Evolutionary conservation across 2,888 invertebrate species (phyloP).

Genomic region (Melipona bicolor): DNA sequence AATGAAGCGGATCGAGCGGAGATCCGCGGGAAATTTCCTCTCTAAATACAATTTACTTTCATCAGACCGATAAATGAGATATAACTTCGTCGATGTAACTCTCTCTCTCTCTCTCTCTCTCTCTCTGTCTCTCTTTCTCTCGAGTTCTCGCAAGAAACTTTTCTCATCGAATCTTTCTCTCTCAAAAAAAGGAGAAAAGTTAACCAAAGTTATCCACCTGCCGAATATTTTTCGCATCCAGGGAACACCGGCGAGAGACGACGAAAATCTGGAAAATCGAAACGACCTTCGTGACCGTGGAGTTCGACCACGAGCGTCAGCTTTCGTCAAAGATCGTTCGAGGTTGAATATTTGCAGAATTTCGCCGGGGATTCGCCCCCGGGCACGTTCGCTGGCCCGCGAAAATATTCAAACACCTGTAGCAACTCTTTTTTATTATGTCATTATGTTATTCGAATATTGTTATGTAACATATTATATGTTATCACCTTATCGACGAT

Average conservation of each 20-base stretch:
- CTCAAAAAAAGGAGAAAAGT: background rate
- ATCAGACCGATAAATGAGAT: background rate
- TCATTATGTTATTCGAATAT: background rate
- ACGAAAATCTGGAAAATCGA: background rate
- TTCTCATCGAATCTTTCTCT: background rate
- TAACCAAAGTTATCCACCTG: background rate
- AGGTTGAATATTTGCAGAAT: conserved; percentile 7
- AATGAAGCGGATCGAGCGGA: too few species aligned
- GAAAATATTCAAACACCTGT: background rate
- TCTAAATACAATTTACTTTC: background rate
- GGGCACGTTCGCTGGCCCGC: background rate
- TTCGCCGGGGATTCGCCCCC: background rate
- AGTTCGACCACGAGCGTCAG: background rate
- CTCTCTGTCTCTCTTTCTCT: background rate
- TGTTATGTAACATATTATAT: background rate
- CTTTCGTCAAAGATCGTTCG: too few species aligned
- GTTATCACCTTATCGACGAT: too few species aligned
- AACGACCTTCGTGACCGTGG: background rate
- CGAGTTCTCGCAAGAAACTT: background rate
- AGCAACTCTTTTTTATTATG: background rate
- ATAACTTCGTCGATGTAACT: background rate
- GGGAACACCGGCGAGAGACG: background rate
- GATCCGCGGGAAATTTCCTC: too few species aligned
- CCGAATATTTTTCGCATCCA: background rate
- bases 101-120: background rate